phyloP scores from a whole-genome alignment of 2,888 invertebrate species.

The Cantharis rufa region DNA sequence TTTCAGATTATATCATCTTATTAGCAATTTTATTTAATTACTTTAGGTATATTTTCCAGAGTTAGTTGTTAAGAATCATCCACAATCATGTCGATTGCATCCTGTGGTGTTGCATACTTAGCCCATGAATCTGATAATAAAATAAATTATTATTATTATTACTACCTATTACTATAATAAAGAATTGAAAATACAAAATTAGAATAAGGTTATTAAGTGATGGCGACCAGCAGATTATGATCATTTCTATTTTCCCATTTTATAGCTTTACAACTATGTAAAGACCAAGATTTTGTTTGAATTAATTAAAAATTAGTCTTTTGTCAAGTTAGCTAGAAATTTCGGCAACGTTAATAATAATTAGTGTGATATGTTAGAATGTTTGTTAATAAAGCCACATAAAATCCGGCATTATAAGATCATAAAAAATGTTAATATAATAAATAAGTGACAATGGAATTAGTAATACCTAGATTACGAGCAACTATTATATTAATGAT shows the following conservation, averaged over 20 bases:
- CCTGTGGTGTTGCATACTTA: constrained; percentile 69
- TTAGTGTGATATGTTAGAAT: neutral
- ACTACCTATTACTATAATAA: too few relatives aligned
- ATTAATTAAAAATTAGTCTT: too few relatives aligned
- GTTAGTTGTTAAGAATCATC: constrained; percentile 48
- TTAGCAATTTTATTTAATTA: neutral
- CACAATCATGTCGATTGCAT: constrained; percentile 69
- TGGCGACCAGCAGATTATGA: too few relatives aligned
- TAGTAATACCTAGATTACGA: neutral
- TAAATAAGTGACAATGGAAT: neutral
- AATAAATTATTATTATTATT: neutral
- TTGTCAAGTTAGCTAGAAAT: neutral
- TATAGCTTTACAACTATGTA: neutral
- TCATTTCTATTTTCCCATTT: neutral
- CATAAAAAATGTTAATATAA: neutral
- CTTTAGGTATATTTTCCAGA: neutral
- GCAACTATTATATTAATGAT: neutral
- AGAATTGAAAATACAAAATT: neutral
- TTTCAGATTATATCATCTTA: neutral
- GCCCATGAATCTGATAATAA: constrained; percentile 38
- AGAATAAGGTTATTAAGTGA: neutral
- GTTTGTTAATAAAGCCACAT: neutral
- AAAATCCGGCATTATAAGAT: neutral
- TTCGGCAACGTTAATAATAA: neutral
- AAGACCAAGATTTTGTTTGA: too few relatives aligned